phyloP scores from a whole-genome alignment of 2,888 invertebrate genomes.

The Acheta domesticus region DNA sequence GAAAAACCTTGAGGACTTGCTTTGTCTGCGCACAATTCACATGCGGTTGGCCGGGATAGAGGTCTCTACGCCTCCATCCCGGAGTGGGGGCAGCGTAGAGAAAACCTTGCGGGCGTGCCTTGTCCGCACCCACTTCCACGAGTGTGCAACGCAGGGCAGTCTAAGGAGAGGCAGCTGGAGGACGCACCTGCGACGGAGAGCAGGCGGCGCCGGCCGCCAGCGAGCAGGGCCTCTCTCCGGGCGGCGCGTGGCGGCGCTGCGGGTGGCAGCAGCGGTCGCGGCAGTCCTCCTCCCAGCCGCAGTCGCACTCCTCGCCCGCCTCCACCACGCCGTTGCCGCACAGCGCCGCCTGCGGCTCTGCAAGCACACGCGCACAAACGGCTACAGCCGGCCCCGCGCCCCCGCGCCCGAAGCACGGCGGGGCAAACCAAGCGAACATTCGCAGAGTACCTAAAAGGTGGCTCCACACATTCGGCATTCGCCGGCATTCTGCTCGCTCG shows the following conservation, averaged over 20 bases:
- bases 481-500: too few species aligned
- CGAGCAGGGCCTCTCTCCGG: conserved; percentile 79
- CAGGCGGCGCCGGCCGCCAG: conserved; percentile 75
- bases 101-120: too few species aligned
- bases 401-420: background rate
- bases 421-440: background rate
- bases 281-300: conserved; percentile 97
- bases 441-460: too few species aligned
- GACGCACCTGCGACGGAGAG: conserved; percentile 72
- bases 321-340: conserved; percentile 99
- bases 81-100: too few species aligned
- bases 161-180: background rate
- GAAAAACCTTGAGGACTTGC: too few species aligned
- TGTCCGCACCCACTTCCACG: too few species aligned
- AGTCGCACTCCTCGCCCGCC: conserved; percentile 96
- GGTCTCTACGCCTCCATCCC: too few species aligned
- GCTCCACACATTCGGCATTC: too few species aligned
- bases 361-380: conserved; percentile 36
- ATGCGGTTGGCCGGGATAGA: too few species aligned
- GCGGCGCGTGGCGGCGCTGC: conserved; percentile 73
- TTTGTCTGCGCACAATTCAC: too few species aligned
- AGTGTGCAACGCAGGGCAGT: too few species aligned
- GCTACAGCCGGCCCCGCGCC: background rate
- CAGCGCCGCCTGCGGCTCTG: conserved; percentile 88
- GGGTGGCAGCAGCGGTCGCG: conserved; percentile 91